Base-by-base conservation (phyloP, 2,888 invertebrate species). In the Herminia tarsipennalis region DNA sequence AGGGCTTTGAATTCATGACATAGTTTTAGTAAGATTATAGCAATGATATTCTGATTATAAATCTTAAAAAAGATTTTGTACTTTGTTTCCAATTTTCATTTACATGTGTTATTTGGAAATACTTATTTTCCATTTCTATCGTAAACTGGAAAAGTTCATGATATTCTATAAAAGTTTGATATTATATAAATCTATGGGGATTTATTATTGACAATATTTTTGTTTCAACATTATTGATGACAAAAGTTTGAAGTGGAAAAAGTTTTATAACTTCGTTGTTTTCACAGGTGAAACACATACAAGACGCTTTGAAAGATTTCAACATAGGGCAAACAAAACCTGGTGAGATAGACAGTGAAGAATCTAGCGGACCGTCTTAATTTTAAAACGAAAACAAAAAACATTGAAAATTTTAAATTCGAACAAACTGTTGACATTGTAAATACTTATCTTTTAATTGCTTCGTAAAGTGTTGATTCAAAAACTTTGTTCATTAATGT, bases 261-360 rank as follows among this genome's bases (percentile, higher is more conserved):
- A 45, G 14, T 53, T 51, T 14, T 13, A 10, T 60, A 59, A 65
- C 30, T 20, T 10, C 8, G 28, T 38, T 51, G 55, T 61, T 71
- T 76, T 56, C 41, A 66, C 86, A 91, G 76, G 93, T 93, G 54
- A 92, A 93, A 64, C 96, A 96, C 77, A 94, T 96, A 83, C 92
- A 93, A 55, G 93, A 92, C 35, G 95, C 95, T 2, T 77, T 95
- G 51, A 91, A 86, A 73, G 93, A 94, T 65, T 93, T 93, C 67
- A 93, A 92, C 25, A 93, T 94, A 56, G 92, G 91, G 27, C 86
- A 88, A 74, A 81, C 81, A 33, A 88, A 87, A 49, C 72, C 86
- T 2, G 77, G 69, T 6, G 83, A 66, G 20, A 50, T 66, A 3
- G 66, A 82, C 12, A 75, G 79, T 17, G 74, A 63, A n/a, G 88